Evolutionary conservation across 2,797 vertebrate species (phyloP).

Genomic region (Microctenopoma stevenorrisi): DNA sequence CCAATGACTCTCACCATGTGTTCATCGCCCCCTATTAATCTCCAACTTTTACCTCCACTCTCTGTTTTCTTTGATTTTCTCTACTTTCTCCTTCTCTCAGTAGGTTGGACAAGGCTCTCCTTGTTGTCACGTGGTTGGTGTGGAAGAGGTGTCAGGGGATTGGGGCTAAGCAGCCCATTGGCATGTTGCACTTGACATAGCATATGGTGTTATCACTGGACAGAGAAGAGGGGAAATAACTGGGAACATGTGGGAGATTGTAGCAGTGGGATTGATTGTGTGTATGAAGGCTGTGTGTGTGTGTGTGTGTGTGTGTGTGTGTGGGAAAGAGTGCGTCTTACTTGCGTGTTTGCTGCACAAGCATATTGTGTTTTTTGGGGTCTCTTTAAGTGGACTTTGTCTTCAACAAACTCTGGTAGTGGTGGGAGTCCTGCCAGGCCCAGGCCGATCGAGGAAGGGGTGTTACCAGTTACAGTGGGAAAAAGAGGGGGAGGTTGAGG

Average conservation of each 20-base stretch:
- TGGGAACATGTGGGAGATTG: constrained; percentile 25
- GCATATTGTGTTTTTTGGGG: constrained; percentile 59
- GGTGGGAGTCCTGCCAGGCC: constrained; percentile 50
- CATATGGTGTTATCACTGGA: constrained; percentile 49
- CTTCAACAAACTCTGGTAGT: constrained; percentile 40
- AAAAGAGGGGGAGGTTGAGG: constrained; percentile 32
- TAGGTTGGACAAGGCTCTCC: constrained; percentile 20
- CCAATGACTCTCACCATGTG: constrained; percentile 26
- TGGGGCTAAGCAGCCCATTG: constrained; percentile 59
- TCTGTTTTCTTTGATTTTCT: constrained; percentile 18
- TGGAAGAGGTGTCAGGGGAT: constrained; percentile 49
- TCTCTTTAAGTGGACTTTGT: constrained; percentile 60
- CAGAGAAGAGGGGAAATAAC: constrained; percentile 34
- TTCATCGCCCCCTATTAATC: constrained; percentile 26
- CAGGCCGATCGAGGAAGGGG: constrained; percentile 60
- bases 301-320: constrained; percentile 41
- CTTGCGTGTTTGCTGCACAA: constrained; percentile 40
- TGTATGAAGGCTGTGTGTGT: constrained; percentile 39
- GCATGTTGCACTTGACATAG: constrained; percentile 57
- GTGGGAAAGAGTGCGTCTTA: constrained; percentile 43
- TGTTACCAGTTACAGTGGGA: constrained; percentile 55
- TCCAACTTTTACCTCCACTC: neutral
- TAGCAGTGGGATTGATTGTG: constrained; percentile 38
- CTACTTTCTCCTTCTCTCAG: constrained; percentile 8
- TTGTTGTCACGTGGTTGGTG: constrained; percentile 39